These are phyloP conservation scores for Papilio demoleus DNA, from an alignment of 2,888 invertebrate species.

Conservation along the genomic window DNA sequence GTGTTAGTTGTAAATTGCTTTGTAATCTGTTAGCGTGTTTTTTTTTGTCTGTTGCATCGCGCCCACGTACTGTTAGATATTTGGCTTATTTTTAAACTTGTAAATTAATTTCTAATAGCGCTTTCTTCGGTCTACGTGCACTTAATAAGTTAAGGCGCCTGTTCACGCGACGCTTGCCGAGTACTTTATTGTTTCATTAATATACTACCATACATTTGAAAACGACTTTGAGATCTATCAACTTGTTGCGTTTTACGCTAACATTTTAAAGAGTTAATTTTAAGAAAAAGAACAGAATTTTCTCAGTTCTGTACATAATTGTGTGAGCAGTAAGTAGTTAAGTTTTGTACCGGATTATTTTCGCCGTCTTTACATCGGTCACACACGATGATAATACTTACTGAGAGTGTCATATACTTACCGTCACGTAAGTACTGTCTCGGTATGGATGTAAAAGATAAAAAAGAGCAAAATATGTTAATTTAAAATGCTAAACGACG, in stretches of 20 bases:
- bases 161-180: conserved; percentile 26
- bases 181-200: conserved; percentile 48
- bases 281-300: not conserved
- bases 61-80: conserved; percentile 40
- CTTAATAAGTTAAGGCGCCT: conserved; percentile 25
- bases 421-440: conserved; percentile 41
- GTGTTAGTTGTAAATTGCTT: conserved; percentile 63
- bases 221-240: not conserved
- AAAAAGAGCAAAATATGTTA: conserved; percentile 2
- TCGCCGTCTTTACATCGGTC: conserved; percentile 10
- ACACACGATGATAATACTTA: conserved; percentile 13
- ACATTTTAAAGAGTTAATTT: too few relatives aligned
- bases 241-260: too few relatives aligned
- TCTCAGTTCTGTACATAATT: not conserved
- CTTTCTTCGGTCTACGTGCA: conserved; percentile 32
- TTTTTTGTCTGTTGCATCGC: conserved; percentile 44
- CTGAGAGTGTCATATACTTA: conserved; percentile 9
- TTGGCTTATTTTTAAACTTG: conserved; percentile 50
- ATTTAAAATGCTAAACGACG: conserved; percentile 20
- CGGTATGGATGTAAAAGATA: conserved; percentile 39
- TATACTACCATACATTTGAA: not conserved
- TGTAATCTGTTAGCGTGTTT: conserved; percentile 60
- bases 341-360: not conserved
- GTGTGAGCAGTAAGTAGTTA: not conserved
- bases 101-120: conserved; percentile 70